Percentiles rank a stretch among this genome's conserved stretches.
These are phyloP conservation scores for Acronicta psi DNA, from an alignment of 2,888 invertebrate species.

Conservation along the genomic window DNA sequence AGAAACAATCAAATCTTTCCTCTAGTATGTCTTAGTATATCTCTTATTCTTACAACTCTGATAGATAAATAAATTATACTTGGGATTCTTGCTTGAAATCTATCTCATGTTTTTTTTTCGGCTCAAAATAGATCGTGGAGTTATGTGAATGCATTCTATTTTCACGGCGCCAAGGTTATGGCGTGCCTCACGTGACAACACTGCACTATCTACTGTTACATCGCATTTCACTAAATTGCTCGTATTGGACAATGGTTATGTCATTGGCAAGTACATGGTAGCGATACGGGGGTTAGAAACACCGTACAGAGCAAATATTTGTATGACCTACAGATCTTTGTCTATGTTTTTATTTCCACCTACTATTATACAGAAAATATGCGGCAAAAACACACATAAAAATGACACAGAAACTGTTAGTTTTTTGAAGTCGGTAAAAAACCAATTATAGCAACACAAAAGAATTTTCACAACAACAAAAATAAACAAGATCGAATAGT, in stretches of 20 bases:
- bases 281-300: too few species aligned
- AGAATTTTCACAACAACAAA: not conserved
- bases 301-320: too few species aligned
- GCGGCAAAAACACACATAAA: too few species aligned
- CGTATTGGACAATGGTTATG: constrained; percentile 11
- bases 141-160: constrained; percentile 32
- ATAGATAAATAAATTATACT: too few species aligned
- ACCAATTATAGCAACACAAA: not conserved
- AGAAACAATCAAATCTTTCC: too few species aligned
- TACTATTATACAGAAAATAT: too few species aligned
- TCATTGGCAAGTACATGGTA: not conserved
- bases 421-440: not conserved
- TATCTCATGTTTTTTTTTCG: not conserved
- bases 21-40: too few species aligned
- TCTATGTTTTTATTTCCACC: too few species aligned
- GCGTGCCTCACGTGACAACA: constrained; percentile 37
- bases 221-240: constrained; percentile 26
- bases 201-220: constrained; percentile 17
- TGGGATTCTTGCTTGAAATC: too few species aligned
- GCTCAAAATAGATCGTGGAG: constrained; percentile 12
- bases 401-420: too few species aligned
- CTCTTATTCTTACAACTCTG: too few species aligned
- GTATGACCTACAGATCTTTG: too few species aligned
- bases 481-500: constrained; percentile 5
- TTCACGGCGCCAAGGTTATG: constrained; percentile 30